phyloP scores from a whole-genome alignment of 2,888 invertebrate genomes.

The Abrostola tripartita region DNA sequence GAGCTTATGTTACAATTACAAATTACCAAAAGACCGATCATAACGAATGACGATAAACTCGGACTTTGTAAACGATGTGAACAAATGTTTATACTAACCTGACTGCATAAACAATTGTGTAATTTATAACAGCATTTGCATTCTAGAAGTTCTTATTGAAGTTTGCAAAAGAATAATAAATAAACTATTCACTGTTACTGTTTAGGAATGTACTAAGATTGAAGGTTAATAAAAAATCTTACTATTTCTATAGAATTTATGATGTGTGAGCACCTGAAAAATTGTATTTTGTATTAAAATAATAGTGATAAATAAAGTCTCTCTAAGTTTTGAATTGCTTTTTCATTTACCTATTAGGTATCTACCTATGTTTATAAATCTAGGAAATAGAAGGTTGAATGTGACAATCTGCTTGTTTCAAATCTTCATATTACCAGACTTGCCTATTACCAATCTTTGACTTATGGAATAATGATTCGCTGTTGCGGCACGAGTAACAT shows the following conservation, averaged over 20 bases:
- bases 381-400: too few relatives aligned
- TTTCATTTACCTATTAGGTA: background rate
- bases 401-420: too few relatives aligned
- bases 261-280: conserved; percentile 18
- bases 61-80: conserved; percentile 5
- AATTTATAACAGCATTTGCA: conserved; percentile 20
- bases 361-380: background rate
- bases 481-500: background rate
- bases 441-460: background rate
- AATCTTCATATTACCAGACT: background rate
- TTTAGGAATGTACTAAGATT: conserved; percentile 27
- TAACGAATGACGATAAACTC: background rate
- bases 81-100: conserved; percentile 25
- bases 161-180: conserved; percentile 12
- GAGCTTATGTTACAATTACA: conserved; percentile 12
- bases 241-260: conserved; percentile 19
- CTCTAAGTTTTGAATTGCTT: conserved; percentile 56
- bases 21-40: too few relatives aligned
- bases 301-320: conserved; percentile 56
- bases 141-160: conserved; percentile 10
- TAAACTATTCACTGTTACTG: conserved; percentile 16
- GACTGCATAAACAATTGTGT: conserved; percentile 16
- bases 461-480: background rate
- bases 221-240: conserved; percentile 18
- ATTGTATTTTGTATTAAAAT: conserved; percentile 27